A percentile compares a stretch with the other conserved stretches of the same genome.
phyloP scores from a whole-genome alignment of 2,797 vertebrate genomes.

The Euthynnus affinis region DNA sequence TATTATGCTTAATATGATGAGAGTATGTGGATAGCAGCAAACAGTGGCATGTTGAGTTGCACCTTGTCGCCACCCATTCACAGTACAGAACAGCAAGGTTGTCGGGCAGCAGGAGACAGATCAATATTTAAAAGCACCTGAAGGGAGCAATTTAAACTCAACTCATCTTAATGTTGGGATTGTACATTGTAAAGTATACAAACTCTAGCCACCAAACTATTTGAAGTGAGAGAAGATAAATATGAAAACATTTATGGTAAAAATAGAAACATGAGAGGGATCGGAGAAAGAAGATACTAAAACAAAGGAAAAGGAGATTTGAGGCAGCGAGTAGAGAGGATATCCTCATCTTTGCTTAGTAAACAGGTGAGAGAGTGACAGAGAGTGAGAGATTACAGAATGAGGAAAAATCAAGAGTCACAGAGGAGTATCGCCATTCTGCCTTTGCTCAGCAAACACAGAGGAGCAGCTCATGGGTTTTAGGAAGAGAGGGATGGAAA shows the following conservation, averaged over 20 bases:
- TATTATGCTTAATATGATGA: no score
- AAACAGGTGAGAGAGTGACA: conserved; percentile 43
- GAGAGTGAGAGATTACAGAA: conserved; percentile 19
- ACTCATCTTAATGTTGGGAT: background rate
- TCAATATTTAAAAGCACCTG: background rate
- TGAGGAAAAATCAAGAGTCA: conserved; percentile 32
- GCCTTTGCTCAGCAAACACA: conserved; percentile 51
- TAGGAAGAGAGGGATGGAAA: conserved; percentile 17
- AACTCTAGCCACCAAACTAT: background rate
- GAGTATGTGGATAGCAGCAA: no score
- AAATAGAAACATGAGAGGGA: background rate
- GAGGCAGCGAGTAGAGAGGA: background rate
- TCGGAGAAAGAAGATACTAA: background rate
- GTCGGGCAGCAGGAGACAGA: background rate
- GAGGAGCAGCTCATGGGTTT: conserved; percentile 29
- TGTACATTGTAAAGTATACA: background rate
- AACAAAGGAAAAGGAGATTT: conserved; percentile 12
- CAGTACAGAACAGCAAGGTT: no score
- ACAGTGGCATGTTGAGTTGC: no score
- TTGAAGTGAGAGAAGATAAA: background rate
- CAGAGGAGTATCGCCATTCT: conserved; percentile 10
- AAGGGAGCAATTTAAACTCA: background rate
- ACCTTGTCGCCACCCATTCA: no score
- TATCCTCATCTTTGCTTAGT: conserved; percentile 44
- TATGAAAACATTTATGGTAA: background rate